Conservation (phyloP, 1,140 invertebrate genomes). For the Drosophila nasuta region DNA sequence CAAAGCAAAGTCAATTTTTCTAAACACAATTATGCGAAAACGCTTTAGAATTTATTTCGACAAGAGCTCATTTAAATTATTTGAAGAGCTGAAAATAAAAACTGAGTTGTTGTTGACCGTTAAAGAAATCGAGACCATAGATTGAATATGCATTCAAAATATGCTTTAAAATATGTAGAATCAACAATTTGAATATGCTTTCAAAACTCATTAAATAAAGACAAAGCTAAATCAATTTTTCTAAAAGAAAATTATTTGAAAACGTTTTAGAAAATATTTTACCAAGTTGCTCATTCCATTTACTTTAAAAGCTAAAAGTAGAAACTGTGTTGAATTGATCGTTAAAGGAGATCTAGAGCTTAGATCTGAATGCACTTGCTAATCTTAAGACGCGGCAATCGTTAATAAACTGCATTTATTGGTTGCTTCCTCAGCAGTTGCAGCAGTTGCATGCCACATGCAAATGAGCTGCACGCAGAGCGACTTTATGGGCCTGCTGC, state of each 20-base stretch:
- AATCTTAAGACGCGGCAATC: background rate
- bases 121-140: background rate
- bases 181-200: too few relatives aligned
- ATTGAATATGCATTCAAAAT: too few relatives aligned
- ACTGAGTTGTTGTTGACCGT: background rate
- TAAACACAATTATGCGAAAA: too few relatives aligned
- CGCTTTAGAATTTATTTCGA: too few relatives aligned
- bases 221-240: too few relatives aligned
- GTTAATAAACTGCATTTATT: conserved; percentile 16
- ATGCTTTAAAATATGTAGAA: too few relatives aligned
- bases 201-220: too few relatives aligned
- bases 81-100: background rate
- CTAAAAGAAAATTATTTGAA: too few relatives aligned
- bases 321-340: background rate
- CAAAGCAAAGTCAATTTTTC: too few relatives aligned
- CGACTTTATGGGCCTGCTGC: conserved; percentile 64
- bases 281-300: background rate
- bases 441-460: conserved; percentile 40
- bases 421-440: background rate
- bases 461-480: conserved; percentile 61
- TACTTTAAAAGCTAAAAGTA: background rate
- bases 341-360: background rate
- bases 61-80: background rate
- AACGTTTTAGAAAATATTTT: too few relatives aligned
- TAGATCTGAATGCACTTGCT: background rate